Conservation (phyloP, 2,113 vertebrate genomes). For the Thalassarche chlororhynchos region DNA sequence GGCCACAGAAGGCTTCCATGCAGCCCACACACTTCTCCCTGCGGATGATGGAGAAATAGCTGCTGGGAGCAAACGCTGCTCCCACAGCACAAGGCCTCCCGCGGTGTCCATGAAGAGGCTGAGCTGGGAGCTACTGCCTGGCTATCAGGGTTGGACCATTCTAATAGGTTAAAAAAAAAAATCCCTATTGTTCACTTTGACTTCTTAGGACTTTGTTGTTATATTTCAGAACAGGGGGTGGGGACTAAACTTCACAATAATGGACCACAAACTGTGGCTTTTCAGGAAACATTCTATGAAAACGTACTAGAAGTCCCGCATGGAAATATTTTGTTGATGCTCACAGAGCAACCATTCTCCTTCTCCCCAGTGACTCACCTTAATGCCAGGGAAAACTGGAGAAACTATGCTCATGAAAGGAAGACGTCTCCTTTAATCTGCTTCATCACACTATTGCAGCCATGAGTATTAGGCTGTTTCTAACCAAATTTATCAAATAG, state of each 20-base stretch:
- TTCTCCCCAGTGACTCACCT: neutral
- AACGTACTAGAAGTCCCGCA: neutral
- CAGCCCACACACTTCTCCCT: neutral
- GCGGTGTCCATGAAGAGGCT: neutral
- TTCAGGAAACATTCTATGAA: neutral
- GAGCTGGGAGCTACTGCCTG: neutral
- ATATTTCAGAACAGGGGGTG: neutral
- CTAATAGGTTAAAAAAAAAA: neutral
- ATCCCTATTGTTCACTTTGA: neutral
- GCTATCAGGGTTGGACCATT: neutral
- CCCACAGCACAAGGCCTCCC: neutral
- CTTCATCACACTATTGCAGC: neutral
- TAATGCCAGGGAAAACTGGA: neutral
- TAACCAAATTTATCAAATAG: neutral
- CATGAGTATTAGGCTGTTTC: neutral
- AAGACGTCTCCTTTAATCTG: neutral
- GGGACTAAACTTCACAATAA: neutral
- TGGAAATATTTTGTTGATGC: neutral
- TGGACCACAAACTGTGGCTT: neutral
- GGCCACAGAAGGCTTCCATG: neutral
- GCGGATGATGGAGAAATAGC: neutral
- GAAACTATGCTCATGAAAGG: accelerated
- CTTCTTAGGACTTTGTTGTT: neutral
- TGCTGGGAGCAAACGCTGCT: neutral
- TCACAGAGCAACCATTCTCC: neutral